phyloP scores from a whole-genome alignment of 64 coral and sea anemone genomes.

The Montipora cactus region DNA sequence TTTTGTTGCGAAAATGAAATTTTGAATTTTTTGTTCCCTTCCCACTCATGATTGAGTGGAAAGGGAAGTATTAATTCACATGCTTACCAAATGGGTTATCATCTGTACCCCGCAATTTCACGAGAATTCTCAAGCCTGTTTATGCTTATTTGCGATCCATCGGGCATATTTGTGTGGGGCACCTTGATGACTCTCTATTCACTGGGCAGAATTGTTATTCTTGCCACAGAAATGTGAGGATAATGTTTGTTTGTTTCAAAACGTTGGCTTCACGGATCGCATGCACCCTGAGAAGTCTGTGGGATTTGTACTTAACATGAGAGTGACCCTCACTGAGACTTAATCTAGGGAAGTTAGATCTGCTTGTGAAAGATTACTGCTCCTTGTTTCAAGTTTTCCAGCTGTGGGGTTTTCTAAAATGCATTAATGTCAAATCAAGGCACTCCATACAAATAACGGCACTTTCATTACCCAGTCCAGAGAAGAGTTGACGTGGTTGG shows the following conservation, averaged over 20 bases:
- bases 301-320: constrained; percentile 9
- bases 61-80: too few relatives aligned
- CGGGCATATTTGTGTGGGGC: neutral
- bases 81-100: too few relatives aligned
- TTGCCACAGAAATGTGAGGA: constrained; percentile 17
- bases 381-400: constrained; percentile 24
- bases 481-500: constrained; percentile 43
- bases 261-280: neutral
- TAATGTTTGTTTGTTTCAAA: constrained; percentile 10
- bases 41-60: too few relatives aligned
- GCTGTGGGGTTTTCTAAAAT: constrained; percentile 32
- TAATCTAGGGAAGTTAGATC: constrained; percentile 10
- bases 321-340: neutral
- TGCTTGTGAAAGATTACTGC: constrained; percentile 17
- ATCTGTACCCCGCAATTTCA: too few relatives aligned
- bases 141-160: neutral
- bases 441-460: neutral
- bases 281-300: constrained; percentile 23
- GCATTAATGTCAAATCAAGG: constrained; percentile 6
- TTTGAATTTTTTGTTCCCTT: too few relatives aligned
- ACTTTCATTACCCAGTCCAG: neutral
- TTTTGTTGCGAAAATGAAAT: too few relatives aligned
- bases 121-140: neutral
- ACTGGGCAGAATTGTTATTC: neutral
- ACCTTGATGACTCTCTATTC: constrained; percentile 11